phyloP scores from a whole-genome alignment of 1,140 invertebrate species.

The Chironomus striatipennis region DNA sequence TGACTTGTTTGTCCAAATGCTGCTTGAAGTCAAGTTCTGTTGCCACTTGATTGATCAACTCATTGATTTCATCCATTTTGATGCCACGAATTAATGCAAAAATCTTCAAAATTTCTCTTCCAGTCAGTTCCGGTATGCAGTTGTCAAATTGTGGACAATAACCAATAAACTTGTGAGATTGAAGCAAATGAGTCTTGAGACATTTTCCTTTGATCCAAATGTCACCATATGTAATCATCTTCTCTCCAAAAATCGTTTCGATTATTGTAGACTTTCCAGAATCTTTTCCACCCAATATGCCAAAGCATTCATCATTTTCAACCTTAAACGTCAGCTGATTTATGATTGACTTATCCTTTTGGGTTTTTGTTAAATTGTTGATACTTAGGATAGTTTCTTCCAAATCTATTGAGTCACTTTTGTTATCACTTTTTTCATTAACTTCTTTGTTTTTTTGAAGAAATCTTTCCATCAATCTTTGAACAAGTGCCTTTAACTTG shows the following conservation, averaged over 20 bases:
- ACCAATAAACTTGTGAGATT: conserved; percentile 48
- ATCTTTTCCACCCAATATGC: conserved; percentile 68
- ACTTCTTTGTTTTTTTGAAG: too few relatives aligned
- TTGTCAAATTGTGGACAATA: conserved; percentile 72
- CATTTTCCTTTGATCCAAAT: conserved; percentile 42
- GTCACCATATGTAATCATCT: conserved; percentile 39
- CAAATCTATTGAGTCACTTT: too few relatives aligned
- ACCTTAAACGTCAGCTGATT: conserved; percentile 59
- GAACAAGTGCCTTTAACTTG: neutral
- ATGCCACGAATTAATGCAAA: conserved; percentile 61
- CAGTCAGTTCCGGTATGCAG: conserved; percentile 62
- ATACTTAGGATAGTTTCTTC: too few relatives aligned
- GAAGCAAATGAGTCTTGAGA: conserved; percentile 43
- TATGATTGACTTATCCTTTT: conserved; percentile 58
- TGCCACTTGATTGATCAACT: conserved; percentile 39
- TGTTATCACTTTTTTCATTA: too few relatives aligned
- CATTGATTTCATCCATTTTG: conserved; percentile 40
- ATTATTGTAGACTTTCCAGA: conserved; percentile 69
- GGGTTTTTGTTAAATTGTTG: conserved; percentile 57
- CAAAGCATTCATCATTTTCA: conserved; percentile 67
- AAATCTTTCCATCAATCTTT: too few relatives aligned
- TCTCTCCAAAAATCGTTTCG: conserved; percentile 63
- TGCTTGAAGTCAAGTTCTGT: conserved; percentile 42
- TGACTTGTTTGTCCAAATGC: conserved; percentile 47
- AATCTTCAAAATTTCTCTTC: conserved; percentile 58